phyloP scores from a whole-genome alignment of 2,797 vertebrate genomes.

The Forpus xanthops region DNA sequence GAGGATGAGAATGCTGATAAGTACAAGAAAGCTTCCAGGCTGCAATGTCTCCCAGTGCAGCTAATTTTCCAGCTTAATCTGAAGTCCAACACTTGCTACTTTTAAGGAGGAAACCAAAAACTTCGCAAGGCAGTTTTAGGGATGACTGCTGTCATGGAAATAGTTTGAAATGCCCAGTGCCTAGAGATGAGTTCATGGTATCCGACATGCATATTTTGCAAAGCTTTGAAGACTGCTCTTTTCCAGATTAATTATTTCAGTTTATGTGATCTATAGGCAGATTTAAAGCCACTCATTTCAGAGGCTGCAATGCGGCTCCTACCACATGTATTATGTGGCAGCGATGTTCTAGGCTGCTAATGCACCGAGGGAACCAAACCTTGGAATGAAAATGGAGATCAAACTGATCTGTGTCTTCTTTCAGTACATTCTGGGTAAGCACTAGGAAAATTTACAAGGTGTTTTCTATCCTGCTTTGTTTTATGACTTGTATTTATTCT shows the following conservation, averaged over 20 bases:
- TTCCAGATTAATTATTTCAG: background rate
- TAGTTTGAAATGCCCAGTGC: background rate
- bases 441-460: background rate
- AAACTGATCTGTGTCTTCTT: background rate
- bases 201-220: background rate
- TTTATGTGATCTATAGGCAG: background rate
- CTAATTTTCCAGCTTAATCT: background rate
- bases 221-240: background rate
- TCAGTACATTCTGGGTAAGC: background rate
- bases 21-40: background rate
- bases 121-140: background rate
- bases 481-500: background rate
- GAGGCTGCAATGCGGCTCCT: background rate
- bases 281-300: background rate
- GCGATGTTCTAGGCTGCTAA: background rate
- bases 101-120: background rate
- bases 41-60: background rate
- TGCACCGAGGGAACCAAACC: background rate
- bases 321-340: rapidly evolving
- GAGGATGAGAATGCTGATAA: background rate
- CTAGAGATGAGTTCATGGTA: background rate
- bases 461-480: background rate
- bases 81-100: background rate
- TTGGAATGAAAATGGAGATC: background rate
- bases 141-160: background rate